A percentile compares a stretch with the other conserved stretches of the same genome.
Evolutionary conservation across 1,140 invertebrate genomes (phyloP).

Genomic region (Paraescarpia echinospica): DNA sequence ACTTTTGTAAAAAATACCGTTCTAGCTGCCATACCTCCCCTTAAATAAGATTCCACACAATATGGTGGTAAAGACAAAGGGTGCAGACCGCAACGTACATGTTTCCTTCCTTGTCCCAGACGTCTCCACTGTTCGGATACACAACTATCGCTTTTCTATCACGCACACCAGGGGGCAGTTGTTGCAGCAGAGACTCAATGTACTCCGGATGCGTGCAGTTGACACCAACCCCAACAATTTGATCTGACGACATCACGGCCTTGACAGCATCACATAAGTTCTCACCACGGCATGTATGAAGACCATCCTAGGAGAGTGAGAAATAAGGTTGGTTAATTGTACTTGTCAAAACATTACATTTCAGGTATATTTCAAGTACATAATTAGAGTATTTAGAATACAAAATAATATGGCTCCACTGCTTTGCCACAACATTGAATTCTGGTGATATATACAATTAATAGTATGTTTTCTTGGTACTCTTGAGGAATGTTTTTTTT

Average conservation of each 20-base stretch:
- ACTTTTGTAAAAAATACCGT: neutral
- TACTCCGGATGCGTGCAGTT: conserved; percentile 77
- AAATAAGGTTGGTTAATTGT: no score
- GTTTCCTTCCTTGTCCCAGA: conserved; percentile 60
- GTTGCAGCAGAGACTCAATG: conserved; percentile 63
- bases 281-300: conserved; percentile 65
- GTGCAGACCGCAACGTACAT: neutral
- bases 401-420: no score
- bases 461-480: no score
- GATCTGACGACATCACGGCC: conserved; percentile 62
- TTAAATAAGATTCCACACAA: no score
- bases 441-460: no score
- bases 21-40: no score
- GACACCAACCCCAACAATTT: conserved; percentile 78
- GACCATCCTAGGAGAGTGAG: conserved; percentile 39
- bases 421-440: no score
- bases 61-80: neutral
- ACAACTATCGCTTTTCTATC: conserved; percentile 61
- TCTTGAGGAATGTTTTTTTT: no score
- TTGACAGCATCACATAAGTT: conserved; percentile 67
- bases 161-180: conserved; percentile 57
- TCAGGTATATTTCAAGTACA: no score
- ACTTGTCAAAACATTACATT: no score
- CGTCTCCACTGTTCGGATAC: conserved; percentile 75
- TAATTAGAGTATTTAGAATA: no score